A percentile compares a stretch with the other conserved stretches of the same genome.
These are phyloP conservation scores for Actinia tenebrosa DNA, from an alignment of 64 coral and sea anemone species.

Conservation along the genomic window DNA sequence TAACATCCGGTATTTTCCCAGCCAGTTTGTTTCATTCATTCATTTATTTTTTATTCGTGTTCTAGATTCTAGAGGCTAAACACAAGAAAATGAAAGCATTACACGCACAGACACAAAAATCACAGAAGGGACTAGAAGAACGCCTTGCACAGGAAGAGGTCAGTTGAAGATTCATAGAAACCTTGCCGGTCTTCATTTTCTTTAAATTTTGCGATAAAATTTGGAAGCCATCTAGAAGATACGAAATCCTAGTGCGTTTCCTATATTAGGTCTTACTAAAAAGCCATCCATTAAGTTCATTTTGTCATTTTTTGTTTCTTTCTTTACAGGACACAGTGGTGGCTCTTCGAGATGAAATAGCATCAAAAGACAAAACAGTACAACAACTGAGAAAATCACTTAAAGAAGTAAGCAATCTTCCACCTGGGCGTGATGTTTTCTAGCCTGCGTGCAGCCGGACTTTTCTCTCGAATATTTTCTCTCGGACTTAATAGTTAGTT, in stretches of 20 bases:
- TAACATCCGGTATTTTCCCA: too few species aligned
- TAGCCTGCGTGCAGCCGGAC: too few species aligned
- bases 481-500: too few species aligned
- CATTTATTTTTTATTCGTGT: not conserved
- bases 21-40: not conserved
- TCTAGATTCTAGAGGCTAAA: conserved; percentile 65
- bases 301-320: not conserved
- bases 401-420: conserved; percentile 39
- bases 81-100: conserved; percentile 90
- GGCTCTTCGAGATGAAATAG: conserved; percentile 56
- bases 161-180: not conserved
- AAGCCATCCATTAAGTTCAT: not conserved
- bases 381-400: conserved; percentile 67
- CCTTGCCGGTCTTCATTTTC: too few species aligned
- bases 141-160: conserved; percentile 74
- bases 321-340: conserved; percentile 55
- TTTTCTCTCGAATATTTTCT: too few species aligned
- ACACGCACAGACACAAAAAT: conserved; percentile 60
- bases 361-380: conserved; percentile 42
- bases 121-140: conserved; percentile 59
- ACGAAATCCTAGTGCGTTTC: too few species aligned
- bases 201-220: too few species aligned
- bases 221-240: too few species aligned
- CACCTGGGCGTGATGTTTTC: too few species aligned
- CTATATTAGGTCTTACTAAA: too few species aligned